These are phyloP conservation scores for Dendroctonus valens DNA, from an alignment of 1,140 invertebrate genomes.

Conservation along the genomic window DNA sequence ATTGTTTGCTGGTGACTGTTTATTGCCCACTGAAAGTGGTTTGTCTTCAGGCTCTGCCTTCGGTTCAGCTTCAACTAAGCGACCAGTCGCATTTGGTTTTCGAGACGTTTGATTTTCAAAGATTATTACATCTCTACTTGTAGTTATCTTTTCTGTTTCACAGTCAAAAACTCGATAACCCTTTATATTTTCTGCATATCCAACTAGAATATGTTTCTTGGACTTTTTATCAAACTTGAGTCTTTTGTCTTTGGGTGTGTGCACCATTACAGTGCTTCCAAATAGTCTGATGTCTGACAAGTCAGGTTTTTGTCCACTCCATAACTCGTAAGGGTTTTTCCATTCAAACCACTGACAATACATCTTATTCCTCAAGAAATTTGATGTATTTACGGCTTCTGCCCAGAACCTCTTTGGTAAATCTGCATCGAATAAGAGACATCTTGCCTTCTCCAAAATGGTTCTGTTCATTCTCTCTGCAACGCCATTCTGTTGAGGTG, in stretches of 20 bases:
- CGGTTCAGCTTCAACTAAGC: too few relatives aligned
- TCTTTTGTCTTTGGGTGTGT: slow-evolving; percentile 47
- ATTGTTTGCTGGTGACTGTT: too few relatives aligned
- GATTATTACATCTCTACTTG: too few relatives aligned
- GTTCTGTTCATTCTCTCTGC: too few relatives aligned
- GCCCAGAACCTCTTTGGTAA: slow-evolving; percentile 45
- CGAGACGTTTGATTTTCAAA: too few relatives aligned
- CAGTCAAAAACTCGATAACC: slow-evolving; percentile 46
- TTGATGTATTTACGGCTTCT: slow-evolving; percentile 47
- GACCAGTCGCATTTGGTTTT: too few relatives aligned
- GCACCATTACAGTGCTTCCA: slow-evolving; percentile 50
- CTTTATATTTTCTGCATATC: slow-evolving; percentile 49
- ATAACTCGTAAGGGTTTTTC: slow-evolving; percentile 49
- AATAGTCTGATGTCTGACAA: slow-evolving; percentile 43
- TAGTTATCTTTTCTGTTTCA: too few relatives aligned
- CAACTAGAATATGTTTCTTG: slow-evolving; percentile 49
- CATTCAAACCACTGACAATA: slow-evolving; percentile 42
- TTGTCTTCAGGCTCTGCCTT: too few relatives aligned
- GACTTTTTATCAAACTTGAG: slow-evolving; percentile 47
- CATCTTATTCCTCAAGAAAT: slow-evolving; percentile 48
- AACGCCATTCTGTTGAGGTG: too few relatives aligned
- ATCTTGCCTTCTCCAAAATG: too few relatives aligned
- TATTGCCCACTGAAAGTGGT: too few relatives aligned
- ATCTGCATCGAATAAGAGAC: too few relatives aligned
- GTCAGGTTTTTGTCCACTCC: slow-evolving; percentile 38